These are phyloP conservation scores for Zophobas morio DNA, from an alignment of 1,140 invertebrate species.

Conservation along the genomic window DNA sequence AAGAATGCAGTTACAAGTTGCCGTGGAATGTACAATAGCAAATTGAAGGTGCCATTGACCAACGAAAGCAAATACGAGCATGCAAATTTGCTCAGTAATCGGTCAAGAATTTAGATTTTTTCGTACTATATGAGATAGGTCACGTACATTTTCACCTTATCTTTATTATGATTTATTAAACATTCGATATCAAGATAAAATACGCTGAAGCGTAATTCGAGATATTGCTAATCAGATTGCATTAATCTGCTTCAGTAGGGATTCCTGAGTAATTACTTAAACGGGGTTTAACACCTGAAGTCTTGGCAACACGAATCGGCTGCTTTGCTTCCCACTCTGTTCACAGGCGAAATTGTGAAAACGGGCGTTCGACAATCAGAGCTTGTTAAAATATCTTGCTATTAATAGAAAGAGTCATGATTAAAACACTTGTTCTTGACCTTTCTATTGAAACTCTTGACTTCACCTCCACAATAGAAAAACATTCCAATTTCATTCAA, in stretches of 20 bases:
- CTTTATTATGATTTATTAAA: neutral
- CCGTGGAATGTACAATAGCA: constrained; percentile 17
- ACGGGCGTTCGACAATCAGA: constrained; percentile 9
- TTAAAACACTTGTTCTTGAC: constrained; percentile 11
- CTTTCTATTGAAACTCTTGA: neutral
- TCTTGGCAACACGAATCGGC: neutral
- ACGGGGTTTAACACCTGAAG: constrained; percentile 17
- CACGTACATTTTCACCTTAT: constrained; percentile 3
- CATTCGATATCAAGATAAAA: neutral
- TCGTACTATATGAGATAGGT: constrained; percentile 28
- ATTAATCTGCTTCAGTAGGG: constrained; percentile 22
- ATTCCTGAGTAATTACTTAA: constrained; percentile 19
- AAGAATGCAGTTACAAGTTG: neutral
- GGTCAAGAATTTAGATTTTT: constrained; percentile 23
- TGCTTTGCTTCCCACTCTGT: neutral
- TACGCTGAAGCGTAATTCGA: constrained; percentile 4
- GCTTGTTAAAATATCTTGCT: constrained; percentile 26
- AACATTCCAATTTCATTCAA: neutral
- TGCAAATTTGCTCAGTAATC: constrained; percentile 26
- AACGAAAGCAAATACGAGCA: neutral
- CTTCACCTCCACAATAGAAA: constrained; percentile 1
- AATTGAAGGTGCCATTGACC: constrained; percentile 14
- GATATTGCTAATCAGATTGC: constrained; percentile 18
- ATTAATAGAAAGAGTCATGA: neutral
- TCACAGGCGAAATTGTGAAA: neutral